Evolutionary conservation across 2,888 invertebrate species (phyloP).

Genomic region (Blastobasis lacticolella): DNA sequence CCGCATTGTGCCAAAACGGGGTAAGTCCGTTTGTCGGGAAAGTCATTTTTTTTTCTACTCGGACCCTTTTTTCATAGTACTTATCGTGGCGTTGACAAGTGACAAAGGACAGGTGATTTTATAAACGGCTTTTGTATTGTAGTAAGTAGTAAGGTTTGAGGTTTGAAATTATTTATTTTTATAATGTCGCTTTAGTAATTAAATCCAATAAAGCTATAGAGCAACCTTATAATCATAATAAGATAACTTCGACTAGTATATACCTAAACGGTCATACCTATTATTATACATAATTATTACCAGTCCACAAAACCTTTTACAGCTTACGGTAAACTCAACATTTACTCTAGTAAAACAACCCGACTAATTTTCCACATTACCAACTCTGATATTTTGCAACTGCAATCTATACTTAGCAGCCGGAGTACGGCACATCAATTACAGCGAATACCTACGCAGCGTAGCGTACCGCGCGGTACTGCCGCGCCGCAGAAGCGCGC

Average conservation of each 20-base stretch:
- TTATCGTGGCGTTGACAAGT: constrained; percentile 31
- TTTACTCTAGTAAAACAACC: too few relatives aligned
- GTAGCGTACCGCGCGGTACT: too few relatives aligned
- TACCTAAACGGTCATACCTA: background rate
- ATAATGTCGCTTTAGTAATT: too few relatives aligned
- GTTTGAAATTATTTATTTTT: too few relatives aligned
- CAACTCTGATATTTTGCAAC: too few relatives aligned
- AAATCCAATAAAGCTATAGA: too few relatives aligned
- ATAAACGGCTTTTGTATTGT: constrained; percentile 21
- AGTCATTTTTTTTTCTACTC: constrained; percentile 61
- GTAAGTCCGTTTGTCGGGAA: constrained; percentile 33
- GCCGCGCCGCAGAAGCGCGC: constrained; percentile 27
- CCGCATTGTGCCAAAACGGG: constrained; percentile 43
- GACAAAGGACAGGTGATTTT: constrained; percentile 44
- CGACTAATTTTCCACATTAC: too few relatives aligned
- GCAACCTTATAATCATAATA: background rate
- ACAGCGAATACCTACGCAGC: too few relatives aligned
- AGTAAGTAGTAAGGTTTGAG: too few relatives aligned
- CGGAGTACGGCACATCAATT: too few relatives aligned
- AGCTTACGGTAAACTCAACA: too few relatives aligned
- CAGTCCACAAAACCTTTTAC: too few relatives aligned
- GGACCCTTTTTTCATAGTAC: constrained; percentile 10
- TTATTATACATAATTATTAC: background rate
- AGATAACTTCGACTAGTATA: background rate
- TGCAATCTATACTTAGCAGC: background rate